Percentiles rank a stretch among this genome's conserved stretches.
Conservation (phyloP, 2,888 invertebrate genomes). For the Ptilodon capucinus region DNA sequence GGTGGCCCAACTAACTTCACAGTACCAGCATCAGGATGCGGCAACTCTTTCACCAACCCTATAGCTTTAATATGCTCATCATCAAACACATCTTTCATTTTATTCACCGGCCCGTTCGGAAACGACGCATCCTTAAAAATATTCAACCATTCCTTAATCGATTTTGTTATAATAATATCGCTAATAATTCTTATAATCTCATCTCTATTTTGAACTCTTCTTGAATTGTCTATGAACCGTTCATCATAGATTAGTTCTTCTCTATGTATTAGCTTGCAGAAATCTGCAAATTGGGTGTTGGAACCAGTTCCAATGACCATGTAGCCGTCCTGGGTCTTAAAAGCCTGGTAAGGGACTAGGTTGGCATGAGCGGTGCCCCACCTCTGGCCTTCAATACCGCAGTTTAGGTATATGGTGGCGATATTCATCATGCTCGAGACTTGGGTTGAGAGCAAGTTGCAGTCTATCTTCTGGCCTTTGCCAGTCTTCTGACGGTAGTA, state of each 20-base stretch:
- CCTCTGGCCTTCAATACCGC: conserved; percentile 87
- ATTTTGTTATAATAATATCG: conserved; percentile 81
- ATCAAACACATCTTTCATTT: conserved; percentile 91
- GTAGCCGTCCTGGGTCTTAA: conserved; percentile 91
- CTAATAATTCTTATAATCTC: conserved; percentile 85
- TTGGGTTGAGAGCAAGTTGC: conserved; percentile 96
- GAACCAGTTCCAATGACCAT: conserved; percentile 95
- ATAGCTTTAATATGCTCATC: conserved; percentile 92
- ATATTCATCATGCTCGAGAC: conserved; percentile 94
- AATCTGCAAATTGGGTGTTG: conserved; percentile 88
- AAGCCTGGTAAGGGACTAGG: conserved; percentile 97
- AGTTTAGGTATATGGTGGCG: conserved; percentile 95
- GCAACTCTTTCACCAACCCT: conserved; percentile 87
- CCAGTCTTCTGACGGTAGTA: conserved; percentile 89
- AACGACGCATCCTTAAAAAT: conserved; percentile 89
- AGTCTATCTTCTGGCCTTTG: conserved; percentile 95
- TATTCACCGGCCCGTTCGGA: conserved; percentile 96
- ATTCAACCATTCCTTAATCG: conserved; percentile 88
- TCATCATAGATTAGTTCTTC: conserved; percentile 83
- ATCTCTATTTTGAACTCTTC: conserved; percentile 89
- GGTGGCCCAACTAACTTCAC: conserved; percentile 94
- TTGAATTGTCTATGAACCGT: conserved; percentile 87
- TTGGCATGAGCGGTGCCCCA: conserved; percentile 98
- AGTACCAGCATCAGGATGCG: conserved; percentile 86
- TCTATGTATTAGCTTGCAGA: conserved; percentile 85